phyloP scores from a whole-genome alignment of 2,797 vertebrate genomes.

The Malacoctenus gilli region DNA sequence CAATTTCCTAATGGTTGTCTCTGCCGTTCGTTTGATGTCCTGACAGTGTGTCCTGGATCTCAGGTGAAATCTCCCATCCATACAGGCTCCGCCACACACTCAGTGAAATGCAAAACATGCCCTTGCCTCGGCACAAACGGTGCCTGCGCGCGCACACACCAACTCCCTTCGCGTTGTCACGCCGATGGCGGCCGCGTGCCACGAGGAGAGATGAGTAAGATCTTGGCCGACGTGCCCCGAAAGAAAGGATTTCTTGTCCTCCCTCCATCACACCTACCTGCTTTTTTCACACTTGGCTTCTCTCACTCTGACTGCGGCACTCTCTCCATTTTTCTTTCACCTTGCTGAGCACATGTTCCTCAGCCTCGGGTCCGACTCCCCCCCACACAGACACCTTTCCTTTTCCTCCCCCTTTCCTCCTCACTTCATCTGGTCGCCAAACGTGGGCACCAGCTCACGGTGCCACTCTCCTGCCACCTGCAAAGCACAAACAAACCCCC shows the following conservation, averaged over 20 bases:
- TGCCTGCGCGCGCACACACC: background rate
- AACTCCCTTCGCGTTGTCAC: constrained; percentile 51
- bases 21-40: no score
- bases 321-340: constrained; percentile 45
- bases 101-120: constrained; percentile 7
- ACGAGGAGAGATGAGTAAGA: constrained; percentile 71
- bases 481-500: constrained; percentile 70
- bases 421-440: constrained; percentile 41
- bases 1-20: no score
- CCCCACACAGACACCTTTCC: background rate
- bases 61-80: background rate
- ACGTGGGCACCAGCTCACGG: constrained; percentile 54
- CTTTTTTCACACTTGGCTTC: constrained; percentile 69
- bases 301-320: constrained; percentile 32
- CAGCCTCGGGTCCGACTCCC: constrained; percentile 31
- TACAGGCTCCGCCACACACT: constrained; percentile 14
- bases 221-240: constrained; percentile 71
- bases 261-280: constrained; percentile 76
- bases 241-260: constrained; percentile 73
- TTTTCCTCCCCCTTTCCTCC: background rate
- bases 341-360: constrained; percentile 56
- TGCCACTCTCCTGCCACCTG: constrained; percentile 69
- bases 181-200: constrained; percentile 56
- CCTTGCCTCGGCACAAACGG: background rate
- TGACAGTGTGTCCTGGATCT: no score